Percentiles rank a stretch among this genome's conserved stretches.
Conservation (phyloP, 2,113 vertebrate species). For the Prunella fulvescens region DNA sequence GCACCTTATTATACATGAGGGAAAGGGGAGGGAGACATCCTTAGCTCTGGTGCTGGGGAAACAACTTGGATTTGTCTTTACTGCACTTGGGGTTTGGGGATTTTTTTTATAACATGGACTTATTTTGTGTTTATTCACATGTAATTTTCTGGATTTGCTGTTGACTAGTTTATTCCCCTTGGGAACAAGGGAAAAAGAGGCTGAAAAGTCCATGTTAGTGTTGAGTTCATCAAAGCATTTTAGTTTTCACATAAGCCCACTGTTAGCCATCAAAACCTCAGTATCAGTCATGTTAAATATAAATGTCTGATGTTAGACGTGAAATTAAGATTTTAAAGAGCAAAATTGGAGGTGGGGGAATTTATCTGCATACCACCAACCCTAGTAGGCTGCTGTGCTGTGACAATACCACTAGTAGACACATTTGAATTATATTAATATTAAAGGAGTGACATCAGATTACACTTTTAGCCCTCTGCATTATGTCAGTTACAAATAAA, state of each 20-base stretch:
- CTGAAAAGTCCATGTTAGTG: neutral
- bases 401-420: neutral
- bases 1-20: neutral
- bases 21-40: neutral
- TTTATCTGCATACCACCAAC: neutral
- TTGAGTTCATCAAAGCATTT: neutral
- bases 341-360: neutral
- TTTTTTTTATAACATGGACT: neutral
- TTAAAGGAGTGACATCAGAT: neutral
- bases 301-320: neutral
- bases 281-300: neutral
- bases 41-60: neutral
- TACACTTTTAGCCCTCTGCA: neutral
- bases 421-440: neutral
- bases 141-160: neutral
- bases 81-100: fast-evolving
- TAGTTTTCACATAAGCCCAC: neutral
- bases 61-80: neutral
- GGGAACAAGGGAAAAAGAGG: neutral
- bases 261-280: neutral
- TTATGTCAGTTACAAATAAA: neutral
- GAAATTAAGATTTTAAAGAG: neutral
- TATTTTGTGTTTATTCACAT: neutral
- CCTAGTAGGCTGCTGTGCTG: neutral
- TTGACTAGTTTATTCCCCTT: neutral